Conservation (phyloP, 2,797 vertebrate species). For the Uromys caudimaculatus region DNA sequence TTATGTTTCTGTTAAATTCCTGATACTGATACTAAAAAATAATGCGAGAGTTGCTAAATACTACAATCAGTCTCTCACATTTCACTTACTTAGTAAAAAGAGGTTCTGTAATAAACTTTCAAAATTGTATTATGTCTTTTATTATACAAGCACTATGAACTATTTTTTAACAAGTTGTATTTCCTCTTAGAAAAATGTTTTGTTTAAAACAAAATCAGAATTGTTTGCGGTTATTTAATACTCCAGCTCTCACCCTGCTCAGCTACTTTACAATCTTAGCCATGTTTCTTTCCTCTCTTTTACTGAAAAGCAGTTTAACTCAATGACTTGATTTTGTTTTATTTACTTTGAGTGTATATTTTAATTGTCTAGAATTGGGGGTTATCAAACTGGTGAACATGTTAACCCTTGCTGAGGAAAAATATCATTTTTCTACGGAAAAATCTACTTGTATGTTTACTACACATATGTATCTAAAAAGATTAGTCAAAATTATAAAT, state of each 20-base stretch:
- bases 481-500: neutral
- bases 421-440: neutral
- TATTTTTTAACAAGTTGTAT: neutral
- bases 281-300: neutral
- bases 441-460: neutral
- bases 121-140: neutral
- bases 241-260: neutral
- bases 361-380: neutral
- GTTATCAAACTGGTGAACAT: neutral
- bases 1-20: too few relatives aligned
- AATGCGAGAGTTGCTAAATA: neutral
- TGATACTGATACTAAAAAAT: neutral
- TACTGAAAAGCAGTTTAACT: neutral
- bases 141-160: slow-evolving; percentile 18
- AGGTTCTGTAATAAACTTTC: neutral
- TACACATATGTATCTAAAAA: neutral
- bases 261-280: neutral
- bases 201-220: neutral
- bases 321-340: neutral
- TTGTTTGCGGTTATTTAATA: neutral
- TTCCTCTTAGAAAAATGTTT: neutral
- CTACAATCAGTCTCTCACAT: neutral
- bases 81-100: neutral
- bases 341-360: neutral
- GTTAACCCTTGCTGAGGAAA: neutral